phyloP scores from a whole-genome alignment of 1,140 invertebrate genomes.

The Sesamia nonagrioides region DNA sequence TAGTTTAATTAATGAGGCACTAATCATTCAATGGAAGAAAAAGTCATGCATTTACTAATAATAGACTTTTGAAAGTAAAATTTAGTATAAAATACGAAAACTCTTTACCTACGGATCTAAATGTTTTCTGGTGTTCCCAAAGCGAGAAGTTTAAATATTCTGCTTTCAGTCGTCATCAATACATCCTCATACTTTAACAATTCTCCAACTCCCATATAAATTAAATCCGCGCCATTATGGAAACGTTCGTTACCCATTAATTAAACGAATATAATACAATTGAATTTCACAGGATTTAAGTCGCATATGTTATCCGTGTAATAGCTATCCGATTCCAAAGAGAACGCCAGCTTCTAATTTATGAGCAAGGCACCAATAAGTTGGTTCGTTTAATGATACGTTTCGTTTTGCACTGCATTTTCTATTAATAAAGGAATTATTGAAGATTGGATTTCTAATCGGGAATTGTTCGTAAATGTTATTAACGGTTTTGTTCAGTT shows the following conservation, averaged over 20 bases:
- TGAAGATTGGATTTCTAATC: constrained; percentile 36
- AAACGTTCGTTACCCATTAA: constrained; percentile 38
- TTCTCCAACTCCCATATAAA: constrained; percentile 13
- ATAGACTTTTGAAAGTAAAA: no score
- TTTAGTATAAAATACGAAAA: not conserved
- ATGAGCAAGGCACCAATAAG: constrained; percentile 24
- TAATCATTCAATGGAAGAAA: no score
- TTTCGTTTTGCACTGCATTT: constrained; percentile 39
- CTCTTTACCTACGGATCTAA: not conserved
- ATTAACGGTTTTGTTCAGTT: constrained; percentile 1
- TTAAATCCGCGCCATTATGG: constrained; percentile 33
- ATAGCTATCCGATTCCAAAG: constrained; percentile 28
- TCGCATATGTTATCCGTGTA: constrained; percentile 41
- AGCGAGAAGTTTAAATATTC: not conserved
- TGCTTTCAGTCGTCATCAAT: not conserved
- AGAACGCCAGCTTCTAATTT: constrained; percentile 27
- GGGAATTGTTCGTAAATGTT: constrained; percentile 7
- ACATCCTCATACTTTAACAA: constrained; percentile 9
- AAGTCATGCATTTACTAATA: no score
- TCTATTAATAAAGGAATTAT: constrained; percentile 41
- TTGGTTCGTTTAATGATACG: constrained; percentile 12
- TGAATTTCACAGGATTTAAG: constrained; percentile 43
- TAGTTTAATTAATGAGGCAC: no score
- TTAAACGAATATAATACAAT: constrained; percentile 45
- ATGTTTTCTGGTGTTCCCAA: not conserved